Conservation (phyloP, 1,140 invertebrate species). For the Atta cephalotes region DNA sequence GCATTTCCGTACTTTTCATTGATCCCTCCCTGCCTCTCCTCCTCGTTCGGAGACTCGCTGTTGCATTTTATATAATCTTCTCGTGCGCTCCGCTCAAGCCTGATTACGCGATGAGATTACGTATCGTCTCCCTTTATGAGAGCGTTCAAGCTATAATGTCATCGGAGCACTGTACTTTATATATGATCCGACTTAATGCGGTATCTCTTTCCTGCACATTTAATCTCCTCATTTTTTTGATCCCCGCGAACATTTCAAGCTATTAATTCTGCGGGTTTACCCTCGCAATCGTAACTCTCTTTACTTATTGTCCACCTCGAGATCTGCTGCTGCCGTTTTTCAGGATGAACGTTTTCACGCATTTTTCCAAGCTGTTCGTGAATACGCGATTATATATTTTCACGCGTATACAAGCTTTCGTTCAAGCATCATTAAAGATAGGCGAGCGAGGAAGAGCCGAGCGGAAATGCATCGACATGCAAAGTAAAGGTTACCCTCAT, state of each 20-base stretch:
- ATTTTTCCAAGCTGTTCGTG: not conserved
- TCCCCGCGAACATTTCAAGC: too few species aligned
- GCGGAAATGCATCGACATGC: not conserved
- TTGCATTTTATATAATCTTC: conserved; percentile 47
- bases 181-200: conserved; percentile 17
- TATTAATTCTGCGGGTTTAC: not conserved
- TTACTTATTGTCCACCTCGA: not conserved
- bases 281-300: not conserved
- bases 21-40: not conserved
- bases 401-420: conserved; percentile 2
- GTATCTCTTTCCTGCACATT: not conserved
- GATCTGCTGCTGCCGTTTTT: not conserved
- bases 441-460: conserved; percentile 1
- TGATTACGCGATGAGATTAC: conserved; percentile 54
- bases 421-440: conserved; percentile 38
- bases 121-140: conserved; percentile 33
- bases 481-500: conserved; percentile 49
- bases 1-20: conserved; percentile 56
- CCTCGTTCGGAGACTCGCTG: not conserved
- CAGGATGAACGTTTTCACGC: not conserved
- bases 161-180: conserved; percentile 46
- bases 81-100: conserved; percentile 31
- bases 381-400: conserved; percentile 34
- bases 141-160: conserved; percentile 57
- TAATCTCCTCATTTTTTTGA: conserved; percentile 9